These are phyloP conservation scores for Drosophila equinoxialis DNA, from an alignment of 1,140 invertebrate species.

Conservation along the genomic window DNA sequence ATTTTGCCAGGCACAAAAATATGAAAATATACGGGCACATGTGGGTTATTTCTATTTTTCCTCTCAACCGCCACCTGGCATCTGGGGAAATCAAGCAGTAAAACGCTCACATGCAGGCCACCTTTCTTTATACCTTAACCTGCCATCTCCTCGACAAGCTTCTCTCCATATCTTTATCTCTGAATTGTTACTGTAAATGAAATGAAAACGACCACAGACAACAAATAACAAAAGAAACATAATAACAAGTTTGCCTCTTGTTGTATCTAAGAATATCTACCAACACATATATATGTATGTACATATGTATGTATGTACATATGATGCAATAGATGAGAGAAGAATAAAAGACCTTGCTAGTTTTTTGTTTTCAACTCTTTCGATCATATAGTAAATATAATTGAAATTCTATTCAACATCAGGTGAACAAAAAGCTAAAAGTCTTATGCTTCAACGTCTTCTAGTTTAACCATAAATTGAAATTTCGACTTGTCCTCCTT, in stretches of 20 bases:
- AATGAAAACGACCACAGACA: constrained; percentile 72
- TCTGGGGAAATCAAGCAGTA: constrained; percentile 71
- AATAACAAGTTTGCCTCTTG: constrained; percentile 41
- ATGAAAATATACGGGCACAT: constrained; percentile 54
- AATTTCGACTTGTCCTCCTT: not conserved
- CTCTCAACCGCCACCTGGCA: constrained; percentile 40
- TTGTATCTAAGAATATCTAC: not conserved
- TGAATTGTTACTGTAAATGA: constrained; percentile 69
- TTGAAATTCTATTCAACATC: not conserved
- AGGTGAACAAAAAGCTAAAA: not conserved
- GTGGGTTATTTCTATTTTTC: constrained; percentile 28
- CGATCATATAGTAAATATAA: not conserved
- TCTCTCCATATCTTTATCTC: constrained; percentile 17
- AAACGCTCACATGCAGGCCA: constrained; percentile 49
- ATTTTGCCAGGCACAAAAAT: constrained; percentile 53
- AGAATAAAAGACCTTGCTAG: too few relatives aligned
- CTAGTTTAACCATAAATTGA: not conserved
- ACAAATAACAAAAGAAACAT: constrained; percentile 51
- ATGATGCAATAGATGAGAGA: constrained; percentile 3
- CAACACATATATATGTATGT: not conserved
- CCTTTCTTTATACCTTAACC: not conserved
- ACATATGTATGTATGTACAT: not conserved
- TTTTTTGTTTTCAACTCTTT: not conserved
- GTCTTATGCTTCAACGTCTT: not conserved
- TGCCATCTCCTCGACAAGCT: constrained; percentile 1